A percentile compares a stretch with the other conserved stretches of the same genome.
These are phyloP conservation scores for Pseudomyrmex pallidus DNA, from an alignment of 1,140 invertebrate species.

Conservation along the genomic window DNA sequence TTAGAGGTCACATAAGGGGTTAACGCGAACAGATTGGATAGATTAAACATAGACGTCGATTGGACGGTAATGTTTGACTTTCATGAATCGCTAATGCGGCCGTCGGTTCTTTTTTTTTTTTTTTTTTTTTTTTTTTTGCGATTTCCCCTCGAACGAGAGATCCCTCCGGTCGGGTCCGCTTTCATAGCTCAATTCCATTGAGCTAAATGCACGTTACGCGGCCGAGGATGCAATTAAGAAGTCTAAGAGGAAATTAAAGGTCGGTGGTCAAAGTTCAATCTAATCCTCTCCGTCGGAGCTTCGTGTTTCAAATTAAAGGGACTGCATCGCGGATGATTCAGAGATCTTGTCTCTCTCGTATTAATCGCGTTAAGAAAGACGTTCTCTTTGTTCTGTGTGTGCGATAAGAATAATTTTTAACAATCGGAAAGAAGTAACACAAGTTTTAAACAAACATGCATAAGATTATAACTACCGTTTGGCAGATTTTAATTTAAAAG, in stretches of 20 bases:
- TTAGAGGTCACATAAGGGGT: not conserved
- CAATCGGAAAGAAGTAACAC: not conserved
- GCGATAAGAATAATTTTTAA: not conserved
- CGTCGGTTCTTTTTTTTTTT: conserved; percentile 50
- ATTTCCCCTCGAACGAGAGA: conserved; percentile 65
- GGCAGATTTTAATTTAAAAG: too few relatives aligned
- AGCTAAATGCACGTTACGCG: conserved; percentile 65
- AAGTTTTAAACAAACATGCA: not conserved
- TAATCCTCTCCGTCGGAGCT: conserved; percentile 29
- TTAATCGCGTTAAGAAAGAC: conserved; percentile 19
- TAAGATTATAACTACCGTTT: not conserved
- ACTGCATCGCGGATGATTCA: conserved; percentile 36
- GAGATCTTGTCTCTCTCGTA: conserved; percentile 29
- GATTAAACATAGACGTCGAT: conserved; percentile 39
- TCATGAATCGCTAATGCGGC: conserved; percentile 53
- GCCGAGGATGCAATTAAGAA: conserved; percentile 70
- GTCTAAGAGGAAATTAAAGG: conserved; percentile 71
- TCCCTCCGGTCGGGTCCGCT: conserved; percentile 11
- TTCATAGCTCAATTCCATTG: conserved; percentile 42
- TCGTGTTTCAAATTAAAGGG: conserved; percentile 66
- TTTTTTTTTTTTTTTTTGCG: conserved; percentile 63
- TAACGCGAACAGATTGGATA: conserved; percentile 54
- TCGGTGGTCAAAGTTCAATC: conserved; percentile 71
- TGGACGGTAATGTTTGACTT: conserved; percentile 51
- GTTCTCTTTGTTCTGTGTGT: not conserved